A percentile compares a stretch with the other conserved stretches of the same genome.
phyloP scores from a whole-genome alignment of 2,113 vertebrate genomes.

The Falcunculus frontatus region DNA sequence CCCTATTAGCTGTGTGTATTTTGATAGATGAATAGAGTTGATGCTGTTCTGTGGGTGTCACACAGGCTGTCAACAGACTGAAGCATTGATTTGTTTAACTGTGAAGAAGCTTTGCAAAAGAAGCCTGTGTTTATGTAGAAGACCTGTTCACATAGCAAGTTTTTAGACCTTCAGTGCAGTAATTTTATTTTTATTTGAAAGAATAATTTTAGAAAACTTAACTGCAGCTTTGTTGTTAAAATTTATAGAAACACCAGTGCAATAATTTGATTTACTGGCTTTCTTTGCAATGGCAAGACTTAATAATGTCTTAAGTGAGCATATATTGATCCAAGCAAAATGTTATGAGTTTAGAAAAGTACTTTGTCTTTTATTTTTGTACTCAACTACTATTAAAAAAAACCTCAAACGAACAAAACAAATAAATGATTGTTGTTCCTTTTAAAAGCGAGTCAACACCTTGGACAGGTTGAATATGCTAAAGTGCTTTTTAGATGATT shows the following conservation, averaged over 20 bases:
- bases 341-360: neutral
- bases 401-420: accelerated
- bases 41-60: neutral
- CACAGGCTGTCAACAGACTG: neutral
- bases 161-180: neutral
- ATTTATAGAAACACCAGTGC: neutral
- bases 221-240: neutral
- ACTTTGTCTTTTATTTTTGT: neutral
- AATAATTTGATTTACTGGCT: neutral
- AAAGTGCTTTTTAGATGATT: neutral
- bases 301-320: neutral
- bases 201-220: neutral
- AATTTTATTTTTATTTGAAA: neutral
- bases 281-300: neutral
- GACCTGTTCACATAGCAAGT: neutral
- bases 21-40: neutral
- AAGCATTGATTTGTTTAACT: neutral
- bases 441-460: neutral
- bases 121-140: neutral
- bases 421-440: neutral
- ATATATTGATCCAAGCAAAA: neutral
- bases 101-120: neutral
- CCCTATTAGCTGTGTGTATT: neutral
- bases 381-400: neutral
- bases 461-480: neutral